Conservation (phyloP, 2,797 vertebrate genomes). For the Leontocebus nigricollis region DNA sequence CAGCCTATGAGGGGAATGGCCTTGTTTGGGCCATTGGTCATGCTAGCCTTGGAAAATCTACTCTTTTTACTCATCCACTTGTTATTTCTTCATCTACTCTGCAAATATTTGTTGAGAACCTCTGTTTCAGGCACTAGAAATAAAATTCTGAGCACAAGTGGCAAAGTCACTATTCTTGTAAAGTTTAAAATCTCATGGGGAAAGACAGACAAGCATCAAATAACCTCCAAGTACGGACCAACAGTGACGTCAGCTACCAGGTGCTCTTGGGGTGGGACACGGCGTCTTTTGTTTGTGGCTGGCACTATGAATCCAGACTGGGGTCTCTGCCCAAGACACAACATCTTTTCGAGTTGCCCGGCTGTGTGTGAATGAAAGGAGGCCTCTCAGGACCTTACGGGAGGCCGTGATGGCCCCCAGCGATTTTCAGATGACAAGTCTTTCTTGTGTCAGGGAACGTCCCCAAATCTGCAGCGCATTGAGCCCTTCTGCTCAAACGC, state of each 20-base stretch:
- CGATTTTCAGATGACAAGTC: background rate
- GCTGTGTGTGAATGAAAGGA: background rate
- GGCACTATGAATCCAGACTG: background rate
- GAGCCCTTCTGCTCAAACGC: background rate
- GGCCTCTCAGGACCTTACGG: background rate
- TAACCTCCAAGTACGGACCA: too few relatives aligned
- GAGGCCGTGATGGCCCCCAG: background rate
- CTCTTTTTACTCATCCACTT: background rate
- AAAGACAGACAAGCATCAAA: background rate
- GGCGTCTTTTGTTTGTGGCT: background rate
- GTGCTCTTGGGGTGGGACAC: rapidly evolving
- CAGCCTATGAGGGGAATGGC: too few relatives aligned
- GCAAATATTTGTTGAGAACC: background rate
- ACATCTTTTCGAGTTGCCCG: background rate
- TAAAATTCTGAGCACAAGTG: background rate
- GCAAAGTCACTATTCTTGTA: background rate
- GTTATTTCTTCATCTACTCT: background rate
- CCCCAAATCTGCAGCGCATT: background rate
- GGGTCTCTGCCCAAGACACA: too few relatives aligned
- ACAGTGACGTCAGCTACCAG: background rate
- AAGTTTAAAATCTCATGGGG: background rate
- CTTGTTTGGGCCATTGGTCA: background rate
- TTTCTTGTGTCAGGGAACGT: background rate
- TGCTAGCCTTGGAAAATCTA: background rate
- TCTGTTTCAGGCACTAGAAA: background rate